phyloP scores from a whole-genome alignment of 2,888 invertebrate species.

The Monopis laevigella region DNA sequence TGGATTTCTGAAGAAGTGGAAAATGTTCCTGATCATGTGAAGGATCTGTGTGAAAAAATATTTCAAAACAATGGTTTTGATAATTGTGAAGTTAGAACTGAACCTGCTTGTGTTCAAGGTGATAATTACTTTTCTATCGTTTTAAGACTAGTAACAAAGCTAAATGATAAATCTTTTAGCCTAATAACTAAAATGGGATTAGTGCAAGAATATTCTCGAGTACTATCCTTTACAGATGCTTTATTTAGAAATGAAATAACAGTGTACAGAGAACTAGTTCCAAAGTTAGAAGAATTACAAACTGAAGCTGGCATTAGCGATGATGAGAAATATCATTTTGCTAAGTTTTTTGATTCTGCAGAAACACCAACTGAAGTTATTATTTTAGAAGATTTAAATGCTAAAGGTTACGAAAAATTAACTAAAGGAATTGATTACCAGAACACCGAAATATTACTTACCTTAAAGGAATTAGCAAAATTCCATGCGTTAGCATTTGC shows the following conservation, averaged over 20 bases:
- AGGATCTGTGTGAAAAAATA: background rate
- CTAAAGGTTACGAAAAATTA: background rate
- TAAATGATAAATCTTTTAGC: conserved; percentile 22
- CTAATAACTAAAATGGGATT: conserved; percentile 37
- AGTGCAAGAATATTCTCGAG: conserved; percentile 19
- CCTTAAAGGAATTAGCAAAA: conserved; percentile 30
- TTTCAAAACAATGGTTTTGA: conserved; percentile 14
- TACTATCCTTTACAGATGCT: conserved; percentile 17
- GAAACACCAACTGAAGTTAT: conserved; percentile 30
- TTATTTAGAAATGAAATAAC: conserved; percentile 30
- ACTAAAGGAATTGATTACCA: conserved; percentile 1
- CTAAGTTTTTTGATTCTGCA: conserved; percentile 28
- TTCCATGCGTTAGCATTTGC: conserved; percentile 35
- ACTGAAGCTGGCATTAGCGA: conserved; percentile 25
- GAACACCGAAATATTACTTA: conserved; percentile 19
- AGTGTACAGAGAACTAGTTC: conserved; percentile 29
- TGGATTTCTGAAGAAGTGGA: conserved; percentile 6
- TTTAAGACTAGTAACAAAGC: conserved; percentile 14
- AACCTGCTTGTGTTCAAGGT: conserved; percentile 18
- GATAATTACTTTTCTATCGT: conserved; percentile 21
- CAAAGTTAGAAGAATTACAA: conserved; percentile 30
- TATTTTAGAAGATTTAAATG: conserved; percentile 30
- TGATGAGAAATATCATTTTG: conserved; percentile 25
- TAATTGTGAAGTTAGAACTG: conserved; percentile 16
- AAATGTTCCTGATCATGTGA: conserved; percentile 1